Evolutionary conservation across 1,140 invertebrate genomes (phyloP).

Genomic region (Drosophila nikananu): DNA sequence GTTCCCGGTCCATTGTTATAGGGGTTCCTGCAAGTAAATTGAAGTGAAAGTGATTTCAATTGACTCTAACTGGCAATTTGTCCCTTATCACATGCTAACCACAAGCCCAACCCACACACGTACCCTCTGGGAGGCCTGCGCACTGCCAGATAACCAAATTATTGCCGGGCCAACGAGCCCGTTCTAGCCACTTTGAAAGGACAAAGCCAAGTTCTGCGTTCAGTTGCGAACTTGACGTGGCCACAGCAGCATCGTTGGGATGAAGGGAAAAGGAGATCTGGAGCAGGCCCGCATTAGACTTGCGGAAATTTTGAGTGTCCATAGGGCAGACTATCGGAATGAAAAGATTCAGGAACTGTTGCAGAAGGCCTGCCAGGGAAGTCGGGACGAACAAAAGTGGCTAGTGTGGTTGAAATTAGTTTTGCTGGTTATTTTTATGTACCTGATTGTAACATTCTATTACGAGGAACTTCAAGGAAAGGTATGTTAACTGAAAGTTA

Average conservation of each 20-base stretch:
- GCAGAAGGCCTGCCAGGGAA: background rate
- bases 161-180: constrained; percentile 67
- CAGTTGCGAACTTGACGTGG: constrained; percentile 41
- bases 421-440: constrained; percentile 10
- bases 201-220: constrained; percentile 8
- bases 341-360: constrained; percentile 24
- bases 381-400: background rate
- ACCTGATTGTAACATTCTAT: constrained; percentile 46
- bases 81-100: constrained; percentile 69
- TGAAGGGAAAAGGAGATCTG: constrained; percentile 13
- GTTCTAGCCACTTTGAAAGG: constrained; percentile 10
- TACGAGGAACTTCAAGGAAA: constrained; percentile 54
- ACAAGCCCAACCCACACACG: constrained; percentile 20
- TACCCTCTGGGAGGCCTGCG: constrained; percentile 33
- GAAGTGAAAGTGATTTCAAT: constrained; percentile 52
- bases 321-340: constrained; percentile 20
- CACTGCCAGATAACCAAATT: constrained; percentile 76
- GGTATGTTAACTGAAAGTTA: constrained; percentile 13
- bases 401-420: constrained; percentile 22
- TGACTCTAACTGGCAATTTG: constrained; percentile 67
- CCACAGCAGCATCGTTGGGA: constrained; percentile 44
- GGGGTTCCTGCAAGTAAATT: constrained; percentile 62
- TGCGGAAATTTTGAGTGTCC: constrained; percentile 40
- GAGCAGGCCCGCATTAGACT: constrained; percentile 45
- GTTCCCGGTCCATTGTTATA: constrained; percentile 89